Evolutionary conservation across 1,140 invertebrate genomes (phyloP).

Genomic region (Manduca sexta): DNA sequence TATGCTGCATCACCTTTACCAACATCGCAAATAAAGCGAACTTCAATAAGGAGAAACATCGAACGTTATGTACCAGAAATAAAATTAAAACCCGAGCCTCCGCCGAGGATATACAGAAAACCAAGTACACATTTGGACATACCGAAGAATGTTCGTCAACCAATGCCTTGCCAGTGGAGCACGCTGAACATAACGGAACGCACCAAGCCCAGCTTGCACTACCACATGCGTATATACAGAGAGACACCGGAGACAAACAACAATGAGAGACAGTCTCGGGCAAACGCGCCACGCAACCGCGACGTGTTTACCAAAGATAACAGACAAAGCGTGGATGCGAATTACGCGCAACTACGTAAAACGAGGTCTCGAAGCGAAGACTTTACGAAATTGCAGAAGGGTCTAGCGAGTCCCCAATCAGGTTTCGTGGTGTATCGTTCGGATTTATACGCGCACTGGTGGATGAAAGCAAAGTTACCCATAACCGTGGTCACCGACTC

Average conservation of each 20-base stretch:
- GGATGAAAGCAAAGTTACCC: conserved; percentile 89
- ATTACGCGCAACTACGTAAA: conserved; percentile 32
- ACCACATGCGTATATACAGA: conserved; percentile 68
- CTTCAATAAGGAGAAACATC: conserved; percentile 61
- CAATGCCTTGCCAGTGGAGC: conserved; percentile 60
- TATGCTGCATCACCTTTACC: conserved; percentile 45
- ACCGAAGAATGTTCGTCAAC: conserved; percentile 65
- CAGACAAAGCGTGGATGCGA: conserved; percentile 20
- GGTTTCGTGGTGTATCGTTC: conserved; percentile 80
- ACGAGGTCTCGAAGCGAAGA: conserved; percentile 66
- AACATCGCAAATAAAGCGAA: conserved; percentile 59
- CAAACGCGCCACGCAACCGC: conserved; percentile 40
- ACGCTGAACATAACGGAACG: conserved; percentile 68
- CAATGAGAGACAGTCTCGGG: conserved; percentile 37
- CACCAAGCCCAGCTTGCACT: conserved; percentile 65
- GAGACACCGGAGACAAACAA: conserved; percentile 37
- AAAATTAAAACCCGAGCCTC: conserved; percentile 54
- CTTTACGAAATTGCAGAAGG: conserved; percentile 58
- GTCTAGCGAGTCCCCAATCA: conserved; percentile 40
- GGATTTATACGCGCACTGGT: conserved; percentile 92
- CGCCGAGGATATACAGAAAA: conserved; percentile 60
- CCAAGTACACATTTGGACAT: conserved; percentile 63
- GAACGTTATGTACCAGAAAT: conserved; percentile 56
- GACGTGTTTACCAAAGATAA: conserved; percentile 41
- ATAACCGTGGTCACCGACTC: conserved; percentile 75